phyloP scores from a whole-genome alignment of 2,797 vertebrate genomes.

The Poecilia picta region DNA sequence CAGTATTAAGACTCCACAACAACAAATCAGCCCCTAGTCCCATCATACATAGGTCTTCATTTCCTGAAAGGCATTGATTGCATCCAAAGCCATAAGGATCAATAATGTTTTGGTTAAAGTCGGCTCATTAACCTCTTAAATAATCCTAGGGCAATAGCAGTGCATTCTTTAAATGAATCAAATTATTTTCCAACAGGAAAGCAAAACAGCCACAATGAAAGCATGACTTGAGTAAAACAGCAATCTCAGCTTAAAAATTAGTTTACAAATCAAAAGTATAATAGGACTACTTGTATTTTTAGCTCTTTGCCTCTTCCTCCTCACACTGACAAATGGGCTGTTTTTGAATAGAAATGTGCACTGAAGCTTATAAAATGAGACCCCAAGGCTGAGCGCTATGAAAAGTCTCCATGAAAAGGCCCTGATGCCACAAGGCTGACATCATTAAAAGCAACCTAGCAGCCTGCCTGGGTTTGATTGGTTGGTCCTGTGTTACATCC shows the following conservation, averaged over 20 bases:
- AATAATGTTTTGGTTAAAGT: slow-evolving; percentile 61
- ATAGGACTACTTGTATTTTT: slow-evolving; percentile 15
- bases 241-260: background rate
- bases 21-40: slow-evolving; percentile 52
- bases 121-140: slow-evolving; percentile 55
- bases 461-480: slow-evolving; percentile 62
- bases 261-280: slow-evolving; percentile 19
- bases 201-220: slow-evolving; percentile 16
- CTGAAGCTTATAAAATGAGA: slow-evolving; percentile 38
- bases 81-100: slow-evolving; percentile 52
- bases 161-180: slow-evolving; percentile 24
- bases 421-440: slow-evolving; percentile 56
- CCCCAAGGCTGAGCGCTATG: slow-evolving; percentile 34
- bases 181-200: slow-evolving; percentile 34
- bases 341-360: slow-evolving; percentile 25
- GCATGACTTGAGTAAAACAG: background rate
- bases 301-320: slow-evolving; percentile 15
- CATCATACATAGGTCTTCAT: slow-evolving; percentile 19
- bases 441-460: slow-evolving; percentile 68
- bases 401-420: slow-evolving; percentile 49
- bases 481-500: slow-evolving; percentile 36
- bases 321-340: slow-evolving; percentile 16
- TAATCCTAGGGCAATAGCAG: slow-evolving; percentile 32
- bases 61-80: slow-evolving; percentile 69
- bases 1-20: slow-evolving; percentile 13